Conservation (phyloP, 2,797 vertebrate genomes). For the Parauchenoglanis punctatus region DNA sequence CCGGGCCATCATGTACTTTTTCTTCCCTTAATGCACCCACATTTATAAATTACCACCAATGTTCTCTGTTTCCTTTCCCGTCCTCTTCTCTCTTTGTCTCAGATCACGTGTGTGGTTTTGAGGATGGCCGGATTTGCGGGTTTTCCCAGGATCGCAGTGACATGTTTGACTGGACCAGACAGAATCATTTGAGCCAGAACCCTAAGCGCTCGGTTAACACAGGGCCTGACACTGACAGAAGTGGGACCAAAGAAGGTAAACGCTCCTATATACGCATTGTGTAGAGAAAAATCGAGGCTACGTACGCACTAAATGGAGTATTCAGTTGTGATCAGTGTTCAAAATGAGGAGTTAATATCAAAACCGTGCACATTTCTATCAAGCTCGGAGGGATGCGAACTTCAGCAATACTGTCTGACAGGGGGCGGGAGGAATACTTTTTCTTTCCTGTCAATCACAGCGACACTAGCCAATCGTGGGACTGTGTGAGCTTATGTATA, state of each 20-base stretch:
- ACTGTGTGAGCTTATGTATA: background rate
- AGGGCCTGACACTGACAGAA: constrained; percentile 89
- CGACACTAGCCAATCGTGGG: background rate
- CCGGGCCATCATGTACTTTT: background rate
- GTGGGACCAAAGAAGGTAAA: constrained; percentile 88
- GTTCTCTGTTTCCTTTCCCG: background rate
- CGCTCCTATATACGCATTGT: too few relatives aligned
- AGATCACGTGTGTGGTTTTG: constrained; percentile 89
- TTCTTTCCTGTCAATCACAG: background rate
- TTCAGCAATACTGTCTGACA: background rate
- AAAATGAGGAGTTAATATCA: background rate
- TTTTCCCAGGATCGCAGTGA: constrained; percentile 92
- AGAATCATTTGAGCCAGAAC: constrained; percentile 91
- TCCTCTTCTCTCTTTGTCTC: background rate
- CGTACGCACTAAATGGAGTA: background rate
- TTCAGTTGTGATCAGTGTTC: background rate
- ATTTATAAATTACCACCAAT: background rate
- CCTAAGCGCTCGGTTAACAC: constrained; percentile 93
- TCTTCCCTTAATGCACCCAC: background rate
- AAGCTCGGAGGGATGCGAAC: background rate
- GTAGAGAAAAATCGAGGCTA: background rate
- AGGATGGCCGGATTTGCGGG: constrained; percentile 91
- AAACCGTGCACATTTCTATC: background rate
- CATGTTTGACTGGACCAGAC: constrained; percentile 93
- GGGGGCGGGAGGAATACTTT: background rate